Percentiles rank a stretch among this genome's conserved stretches.
phyloP scores from a whole-genome alignment of 1,140 invertebrate genomes.

The Dryas iulia region DNA sequence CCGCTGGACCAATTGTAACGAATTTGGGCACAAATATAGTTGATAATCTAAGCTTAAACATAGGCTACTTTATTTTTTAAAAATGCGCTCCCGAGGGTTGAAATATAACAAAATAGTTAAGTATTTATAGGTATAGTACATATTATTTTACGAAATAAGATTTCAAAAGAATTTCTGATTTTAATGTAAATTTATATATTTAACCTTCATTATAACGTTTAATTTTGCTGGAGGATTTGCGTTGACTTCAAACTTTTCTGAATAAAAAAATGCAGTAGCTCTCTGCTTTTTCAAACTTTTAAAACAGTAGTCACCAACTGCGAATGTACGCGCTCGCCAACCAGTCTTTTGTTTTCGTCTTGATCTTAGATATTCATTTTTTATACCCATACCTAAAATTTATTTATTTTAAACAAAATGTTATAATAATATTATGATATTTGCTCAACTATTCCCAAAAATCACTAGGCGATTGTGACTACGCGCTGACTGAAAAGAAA shows the following conservation, averaged over 20 bases:
- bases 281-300: conserved; percentile 41
- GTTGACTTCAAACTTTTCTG: conserved; percentile 56
- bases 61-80: no score
- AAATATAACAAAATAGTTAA: no score
- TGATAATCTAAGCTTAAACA: no score
- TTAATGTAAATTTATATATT: neutral
- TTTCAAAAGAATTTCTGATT: neutral
- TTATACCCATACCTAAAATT: conserved; percentile 49
- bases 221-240: conserved; percentile 51
- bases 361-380: conserved; percentile 42
- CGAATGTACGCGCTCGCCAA: conserved; percentile 52
- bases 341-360: conserved; percentile 48
- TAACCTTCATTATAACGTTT: conserved; percentile 51
- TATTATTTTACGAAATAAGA: neutral
- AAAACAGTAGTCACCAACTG: conserved; percentile 54
- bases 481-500: no score
- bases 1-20: no score
- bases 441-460: neutral
- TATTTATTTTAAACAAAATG: neutral
- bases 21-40: no score
- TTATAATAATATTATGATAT: no score
- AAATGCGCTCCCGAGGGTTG: no score
- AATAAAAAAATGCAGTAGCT: conserved; percentile 51
- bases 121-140: no score
- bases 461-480: no score